Evolutionary conservation across 1,140 invertebrate species (phyloP).

Genomic region (Uloborus diversus): DNA sequence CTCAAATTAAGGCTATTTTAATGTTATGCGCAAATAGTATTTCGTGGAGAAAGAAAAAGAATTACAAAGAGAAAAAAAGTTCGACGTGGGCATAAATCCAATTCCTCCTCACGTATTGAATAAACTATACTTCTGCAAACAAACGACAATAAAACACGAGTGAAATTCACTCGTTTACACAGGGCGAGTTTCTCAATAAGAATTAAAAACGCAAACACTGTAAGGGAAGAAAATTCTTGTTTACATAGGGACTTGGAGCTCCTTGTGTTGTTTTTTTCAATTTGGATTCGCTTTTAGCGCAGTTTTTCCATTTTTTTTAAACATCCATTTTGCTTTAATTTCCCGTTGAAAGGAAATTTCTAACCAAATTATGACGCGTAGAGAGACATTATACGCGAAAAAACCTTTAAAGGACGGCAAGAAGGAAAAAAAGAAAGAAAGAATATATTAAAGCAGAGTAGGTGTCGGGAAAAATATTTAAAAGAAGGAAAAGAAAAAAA

Average conservation of each 20-base stretch:
- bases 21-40: no score
- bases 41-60: no score
- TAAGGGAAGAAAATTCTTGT: slow-evolving; percentile 25
- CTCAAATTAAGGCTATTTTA: no score
- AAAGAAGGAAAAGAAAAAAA: slow-evolving; percentile 4
- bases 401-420: neutral
- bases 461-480: no score
- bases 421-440: neutral
- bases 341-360: slow-evolving; percentile 4
- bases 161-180: slow-evolving; percentile 24
- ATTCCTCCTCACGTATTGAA: no score
- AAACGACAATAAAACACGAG: slow-evolving; percentile 5
- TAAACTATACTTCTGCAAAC: no score
- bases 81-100: no score
- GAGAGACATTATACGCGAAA: neutral
- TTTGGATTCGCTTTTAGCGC: neutral
- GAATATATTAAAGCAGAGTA: neutral
- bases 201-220: slow-evolving; percentile 40
- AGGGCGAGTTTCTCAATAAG: neutral
- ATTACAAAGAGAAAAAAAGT: no score
- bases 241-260: slow-evolving; percentile 7
- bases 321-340: slow-evolving; percentile 4
- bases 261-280: neutral
- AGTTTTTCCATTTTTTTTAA: neutral
- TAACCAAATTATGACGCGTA: slow-evolving; percentile 38